Percentiles rank a stretch among this genome's conserved stretches.
These are phyloP conservation scores for Cotesia typhae DNA, from an alignment of 1,140 invertebrate species.

Conservation along the genomic window DNA sequence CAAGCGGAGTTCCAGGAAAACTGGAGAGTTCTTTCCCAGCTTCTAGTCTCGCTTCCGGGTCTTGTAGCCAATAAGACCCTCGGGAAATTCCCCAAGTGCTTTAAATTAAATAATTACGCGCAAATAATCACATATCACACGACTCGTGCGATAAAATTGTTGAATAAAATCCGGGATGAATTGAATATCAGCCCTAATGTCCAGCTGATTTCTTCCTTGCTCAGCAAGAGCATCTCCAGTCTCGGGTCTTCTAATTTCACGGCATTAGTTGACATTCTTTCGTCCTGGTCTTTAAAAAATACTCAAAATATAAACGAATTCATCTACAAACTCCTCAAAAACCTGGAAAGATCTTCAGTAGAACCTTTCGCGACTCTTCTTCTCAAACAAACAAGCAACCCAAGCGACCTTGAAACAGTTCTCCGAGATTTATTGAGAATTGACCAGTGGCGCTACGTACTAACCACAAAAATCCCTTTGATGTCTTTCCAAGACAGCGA, in stretches of 20 bases:
- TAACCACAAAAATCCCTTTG: slow-evolving; percentile 69
- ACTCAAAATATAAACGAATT: slow-evolving; percentile 42
- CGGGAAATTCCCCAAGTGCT: slow-evolving; percentile 67
- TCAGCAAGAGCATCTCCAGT: slow-evolving; percentile 69
- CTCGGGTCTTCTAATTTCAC: too few species aligned
- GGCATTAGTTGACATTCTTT: slow-evolving; percentile 52
- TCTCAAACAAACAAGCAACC: slow-evolving; percentile 52
- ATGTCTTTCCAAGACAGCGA: slow-evolving; percentile 57
- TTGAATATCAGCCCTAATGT: slow-evolving; percentile 60
- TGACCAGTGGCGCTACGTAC: slow-evolving; percentile 67
- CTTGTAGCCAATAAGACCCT: slow-evolving; percentile 73
- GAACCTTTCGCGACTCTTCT: slow-evolving; percentile 62
- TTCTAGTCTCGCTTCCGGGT: slow-evolving; percentile 73
- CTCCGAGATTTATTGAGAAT: slow-evolving; percentile 60
- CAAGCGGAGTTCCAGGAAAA: slow-evolving; percentile 47
- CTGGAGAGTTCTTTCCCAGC: slow-evolving; percentile 70
- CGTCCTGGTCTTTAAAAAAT: slow-evolving; percentile 53
- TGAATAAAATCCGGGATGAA: slow-evolving; percentile 61
- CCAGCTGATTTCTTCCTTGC: slow-evolving; percentile 64
- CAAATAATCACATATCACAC: slow-evolving; percentile 71
- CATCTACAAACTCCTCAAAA: slow-evolving; percentile 56
- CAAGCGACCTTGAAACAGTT: slow-evolving; percentile 51
- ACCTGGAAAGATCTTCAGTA: slow-evolving; percentile 60
- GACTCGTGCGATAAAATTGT: slow-evolving; percentile 69
- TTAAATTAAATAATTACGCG: slow-evolving; percentile 68